Base-by-base conservation (phyloP, 1,140 invertebrate species). In the Thereuonema tuberculata region DNA sequence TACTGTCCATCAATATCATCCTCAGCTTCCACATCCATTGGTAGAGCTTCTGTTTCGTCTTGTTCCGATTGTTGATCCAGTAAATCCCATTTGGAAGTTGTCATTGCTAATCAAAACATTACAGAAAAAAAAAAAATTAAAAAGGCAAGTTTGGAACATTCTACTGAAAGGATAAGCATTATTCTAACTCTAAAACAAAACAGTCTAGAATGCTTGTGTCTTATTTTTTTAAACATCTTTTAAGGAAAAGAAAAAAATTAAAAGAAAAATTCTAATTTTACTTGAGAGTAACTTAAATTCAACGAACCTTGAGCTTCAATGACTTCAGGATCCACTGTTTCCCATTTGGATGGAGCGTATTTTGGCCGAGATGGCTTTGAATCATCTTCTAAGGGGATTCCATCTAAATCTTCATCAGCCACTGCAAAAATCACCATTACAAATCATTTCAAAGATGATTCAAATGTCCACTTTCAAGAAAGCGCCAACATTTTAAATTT, bases 311-410 rank as follows among this genome's bases (percentile, higher is more conserved):
- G 87, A 17, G 86, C 86, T 72, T 90, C 86, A 26, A 87, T 80
- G 71, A 86, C 80, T 67, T 89, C 82, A 1, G 87, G 87, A 75
- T 94, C 90, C 3, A 97, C 87, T 26, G 86, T 92, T 80, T 98
- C 93, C 93, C 93, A 98, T 70, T 91, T 88, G 0, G 92, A 94
- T 9, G 87, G 86, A 43, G 92, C 83, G 77, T 76, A 76, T 52
- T 72, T 71, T 5, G 69, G 63, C 24, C 56, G 28, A 14, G 28
- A 27, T 25, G 56, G 37, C 57, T 28, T 48, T 60, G 52, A 20
- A 77, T 77, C 49, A 20, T 67, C 65, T 26, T 84, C 82, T 64
- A 89, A 73, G 1, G 87, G 87, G 17, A 85, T 72, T 12, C 88
- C 87, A 76, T 91, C 88, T n/a, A 91, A 79, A 70, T 91, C 88